A percentile compares a stretch with the other conserved stretches of the same genome.
Evolutionary conservation across 2,888 invertebrate genomes (phyloP).

Genomic region (Empis livida): DNA sequence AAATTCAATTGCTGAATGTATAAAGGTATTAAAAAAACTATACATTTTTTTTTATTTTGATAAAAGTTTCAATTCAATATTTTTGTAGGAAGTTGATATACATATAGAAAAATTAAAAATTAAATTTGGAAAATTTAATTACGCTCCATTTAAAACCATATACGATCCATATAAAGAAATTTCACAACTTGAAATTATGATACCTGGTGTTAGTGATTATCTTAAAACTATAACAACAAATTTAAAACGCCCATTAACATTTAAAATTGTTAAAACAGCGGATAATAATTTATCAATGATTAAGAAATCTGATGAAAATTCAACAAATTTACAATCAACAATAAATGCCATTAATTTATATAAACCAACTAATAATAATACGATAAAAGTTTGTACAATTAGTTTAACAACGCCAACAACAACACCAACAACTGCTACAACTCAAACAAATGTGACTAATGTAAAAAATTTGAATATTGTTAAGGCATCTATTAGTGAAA

Average conservation of each 20-base stretch:
- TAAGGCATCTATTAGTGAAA: neutral
- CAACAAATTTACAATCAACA: neutral
- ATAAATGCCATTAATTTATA: too few species aligned
- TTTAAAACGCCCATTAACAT: conserved; percentile 23
- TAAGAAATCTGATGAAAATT: conserved; percentile 20
- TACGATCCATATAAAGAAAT: conserved; percentile 49
- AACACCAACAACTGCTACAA: too few species aligned
- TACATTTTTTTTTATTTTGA: neutral
- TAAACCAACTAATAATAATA: too few species aligned
- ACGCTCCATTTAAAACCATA: conserved; percentile 55
- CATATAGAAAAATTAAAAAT: conserved; percentile 61
- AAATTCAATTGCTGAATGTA: conserved; percentile 46
- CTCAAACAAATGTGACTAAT: too few species aligned
- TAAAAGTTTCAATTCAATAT: conserved; percentile 1
- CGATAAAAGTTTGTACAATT: too few species aligned
- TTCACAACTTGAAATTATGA: conserved; percentile 51
- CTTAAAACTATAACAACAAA: conserved; percentile 13
- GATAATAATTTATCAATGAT: conserved; percentile 33
- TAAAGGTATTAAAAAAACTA: conserved; percentile 35
- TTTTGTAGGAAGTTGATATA: conserved; percentile 53
- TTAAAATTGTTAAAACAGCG: conserved; percentile 34
- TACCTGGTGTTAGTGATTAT: conserved; percentile 37
- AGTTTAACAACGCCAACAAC: too few species aligned
- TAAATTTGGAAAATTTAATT: conserved; percentile 58
- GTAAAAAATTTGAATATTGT: too few species aligned